Base-by-base conservation (phyloP, 2,888 invertebrate genomes). In the Melanotus villosus region DNA sequence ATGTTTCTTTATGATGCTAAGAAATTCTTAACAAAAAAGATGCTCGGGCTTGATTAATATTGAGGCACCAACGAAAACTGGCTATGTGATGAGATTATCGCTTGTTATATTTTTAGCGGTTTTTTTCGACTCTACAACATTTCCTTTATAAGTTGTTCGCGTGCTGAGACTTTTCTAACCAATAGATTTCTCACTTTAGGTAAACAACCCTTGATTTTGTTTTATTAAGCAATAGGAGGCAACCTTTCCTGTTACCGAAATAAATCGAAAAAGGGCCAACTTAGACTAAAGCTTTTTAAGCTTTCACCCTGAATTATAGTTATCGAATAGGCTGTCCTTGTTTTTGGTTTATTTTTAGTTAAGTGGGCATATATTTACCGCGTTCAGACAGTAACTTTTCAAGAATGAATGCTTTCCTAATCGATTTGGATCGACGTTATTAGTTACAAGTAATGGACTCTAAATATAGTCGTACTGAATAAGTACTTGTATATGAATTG, bases 171-270 rank as follows among this genome's bases (percentile, higher is more conserved):
- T 59, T 30, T 43, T 45, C 45, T 59, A 45, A 45, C 59, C 59
- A 26, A 59, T 45, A 59, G 59, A 45, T 59, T 45, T 59, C 45
- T 43, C 14, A 18, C 18, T 12, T 45, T 59, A 59, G 59, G 59
- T 59, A 59, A 59, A 59, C 59, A 59, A 59, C 59, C 59, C 59
- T 41, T 59, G 59, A 59, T 59, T 41, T 57, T 38, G 14, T 19
- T 45, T 45, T 19, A 1, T 4, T 45, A 16, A 14, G 16, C 14
- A 38, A 14, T 2, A 16, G n/a, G 7, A 38, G 16, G 16, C 1
- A 38, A 38, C 34, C 34, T n/a, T 34, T 34, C 34, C 34, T 34
- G 10, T 34, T 34, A 4, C 34, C 2, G n/a, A 34, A 34, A 34
- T 34, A 34, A 34, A 34, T 34, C n/a, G 7, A 34, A 4, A 10